Evolutionary conservation across 2,113 vertebrate species (phyloP).

Genomic region (Atractosteus spatula): DNA sequence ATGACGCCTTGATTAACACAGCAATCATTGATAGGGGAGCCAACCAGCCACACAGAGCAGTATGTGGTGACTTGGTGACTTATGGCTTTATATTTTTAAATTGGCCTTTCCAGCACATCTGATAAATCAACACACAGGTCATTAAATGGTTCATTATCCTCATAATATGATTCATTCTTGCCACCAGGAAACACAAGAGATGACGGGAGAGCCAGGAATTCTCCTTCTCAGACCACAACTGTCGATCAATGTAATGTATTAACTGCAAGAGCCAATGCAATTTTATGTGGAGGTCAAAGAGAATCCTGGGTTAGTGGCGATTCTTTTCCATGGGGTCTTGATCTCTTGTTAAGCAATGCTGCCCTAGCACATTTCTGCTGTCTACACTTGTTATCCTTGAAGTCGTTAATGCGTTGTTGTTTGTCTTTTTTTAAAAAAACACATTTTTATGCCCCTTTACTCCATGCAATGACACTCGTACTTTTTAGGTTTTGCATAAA

Average conservation of each 20-base stretch:
- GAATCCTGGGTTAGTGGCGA: conserved; percentile 18
- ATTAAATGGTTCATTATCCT: conserved; percentile 78
- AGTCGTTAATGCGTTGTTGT: background rate
- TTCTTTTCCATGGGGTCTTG: conserved; percentile 34
- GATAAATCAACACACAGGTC: conserved; percentile 79
- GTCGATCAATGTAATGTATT: conserved; percentile 54
- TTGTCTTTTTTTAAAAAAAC: background rate
- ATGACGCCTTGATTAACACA: conserved; percentile 43
- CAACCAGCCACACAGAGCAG: conserved; percentile 2
- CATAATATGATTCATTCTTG: conserved; percentile 68
- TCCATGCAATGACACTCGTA: no score
- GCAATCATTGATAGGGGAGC: conserved; percentile 18
- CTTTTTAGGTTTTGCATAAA: no score
- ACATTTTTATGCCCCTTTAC: background rate
- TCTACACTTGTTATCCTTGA: background rate
- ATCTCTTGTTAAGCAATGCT: conserved; percentile 21
- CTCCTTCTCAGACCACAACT: conserved; percentile 33
- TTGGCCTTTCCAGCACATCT: conserved; percentile 59
- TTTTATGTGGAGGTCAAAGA: conserved; percentile 48
- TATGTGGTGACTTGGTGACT: conserved; percentile 44
- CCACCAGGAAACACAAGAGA: conserved; percentile 51
- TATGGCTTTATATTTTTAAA: conserved; percentile 64
- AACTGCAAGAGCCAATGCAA: conserved; percentile 33
- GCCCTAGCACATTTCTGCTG: background rate
- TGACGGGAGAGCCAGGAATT: conserved; percentile 40